phyloP scores from a whole-genome alignment of 2,113 vertebrate species.

The Cololabis saira region DNA sequence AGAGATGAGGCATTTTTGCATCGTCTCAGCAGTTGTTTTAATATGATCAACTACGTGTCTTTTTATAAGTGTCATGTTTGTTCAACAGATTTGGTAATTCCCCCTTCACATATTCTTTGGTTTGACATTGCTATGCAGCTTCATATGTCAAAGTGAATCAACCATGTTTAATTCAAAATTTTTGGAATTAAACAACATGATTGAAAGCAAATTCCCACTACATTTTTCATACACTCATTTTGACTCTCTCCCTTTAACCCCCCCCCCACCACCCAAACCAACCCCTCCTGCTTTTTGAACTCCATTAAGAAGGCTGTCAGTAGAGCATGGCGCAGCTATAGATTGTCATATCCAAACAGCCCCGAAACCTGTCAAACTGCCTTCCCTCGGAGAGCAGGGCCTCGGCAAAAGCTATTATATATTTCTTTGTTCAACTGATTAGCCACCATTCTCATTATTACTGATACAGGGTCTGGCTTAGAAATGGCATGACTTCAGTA shows the following conservation, averaged over 20 bases:
- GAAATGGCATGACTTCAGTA: slow-evolving; percentile 57
- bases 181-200: too few species aligned
- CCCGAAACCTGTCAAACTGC: slow-evolving; percentile 59
- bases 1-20: too few species aligned
- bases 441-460: slow-evolving; percentile 64
- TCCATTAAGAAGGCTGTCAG: slow-evolving; percentile 76
- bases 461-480: slow-evolving; percentile 56
- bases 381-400: slow-evolving; percentile 49
- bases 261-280: neutral
- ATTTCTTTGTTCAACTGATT: slow-evolving; percentile 72
- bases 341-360: slow-evolving; percentile 74
- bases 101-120: too few species aligned
- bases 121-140: too few species aligned
- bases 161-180: too few species aligned
- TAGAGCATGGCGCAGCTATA: slow-evolving; percentile 64
- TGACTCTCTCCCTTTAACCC: slow-evolving; percentile 13
- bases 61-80: too few species aligned
- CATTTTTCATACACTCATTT: slow-evolving; percentile 1
- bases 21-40: too few species aligned
- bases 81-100: too few species aligned
- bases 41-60: too few species aligned
- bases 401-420: slow-evolving; percentile 70
- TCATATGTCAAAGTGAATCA: too few species aligned
- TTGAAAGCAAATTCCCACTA: neutral
- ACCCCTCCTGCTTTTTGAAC: slow-evolving; percentile 50